Conservation (phyloP, 2,797 vertebrate species). For the Rhinoraja longicauda region DNA sequence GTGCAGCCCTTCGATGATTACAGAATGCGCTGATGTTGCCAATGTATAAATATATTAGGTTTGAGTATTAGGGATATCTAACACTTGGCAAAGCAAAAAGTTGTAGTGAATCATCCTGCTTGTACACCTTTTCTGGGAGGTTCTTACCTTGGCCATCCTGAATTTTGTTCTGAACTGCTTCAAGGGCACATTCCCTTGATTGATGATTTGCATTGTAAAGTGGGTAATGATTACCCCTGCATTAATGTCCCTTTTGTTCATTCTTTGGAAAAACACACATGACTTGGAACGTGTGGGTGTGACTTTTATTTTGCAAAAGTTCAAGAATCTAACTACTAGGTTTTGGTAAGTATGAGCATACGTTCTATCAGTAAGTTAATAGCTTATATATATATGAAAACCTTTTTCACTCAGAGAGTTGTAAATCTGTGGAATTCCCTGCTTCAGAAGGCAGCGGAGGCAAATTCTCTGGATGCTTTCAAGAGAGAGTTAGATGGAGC, state of each 20-base stretch:
- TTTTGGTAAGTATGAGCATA: background rate
- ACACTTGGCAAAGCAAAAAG: background rate
- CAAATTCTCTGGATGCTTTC: too few species aligned
- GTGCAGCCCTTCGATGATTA: background rate
- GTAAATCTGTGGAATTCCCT: too few species aligned
- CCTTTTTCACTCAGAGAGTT: too few species aligned
- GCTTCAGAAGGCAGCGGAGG: too few species aligned
- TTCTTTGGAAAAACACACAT: constrained; percentile 15
- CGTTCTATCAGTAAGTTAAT: too few species aligned
- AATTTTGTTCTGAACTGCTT: background rate
- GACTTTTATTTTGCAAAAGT: background rate
- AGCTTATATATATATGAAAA: too few species aligned
- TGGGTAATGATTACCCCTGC: constrained; percentile 17
- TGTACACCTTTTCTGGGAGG: background rate
- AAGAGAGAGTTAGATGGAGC: too few species aligned
- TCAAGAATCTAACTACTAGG: background rate
- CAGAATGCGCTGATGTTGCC: background rate
- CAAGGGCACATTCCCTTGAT: background rate
- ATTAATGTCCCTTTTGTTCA: constrained; percentile 26
- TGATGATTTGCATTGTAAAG: constrained; percentile 20
- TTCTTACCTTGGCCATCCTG: background rate
- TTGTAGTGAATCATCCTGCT: background rate
- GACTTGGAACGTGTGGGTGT: constrained; percentile 22
- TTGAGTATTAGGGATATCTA: background rate
- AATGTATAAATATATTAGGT: background rate